phyloP scores from a whole-genome alignment of 2,113 vertebrate species.

The Thalassoma bifasciatum region DNA sequence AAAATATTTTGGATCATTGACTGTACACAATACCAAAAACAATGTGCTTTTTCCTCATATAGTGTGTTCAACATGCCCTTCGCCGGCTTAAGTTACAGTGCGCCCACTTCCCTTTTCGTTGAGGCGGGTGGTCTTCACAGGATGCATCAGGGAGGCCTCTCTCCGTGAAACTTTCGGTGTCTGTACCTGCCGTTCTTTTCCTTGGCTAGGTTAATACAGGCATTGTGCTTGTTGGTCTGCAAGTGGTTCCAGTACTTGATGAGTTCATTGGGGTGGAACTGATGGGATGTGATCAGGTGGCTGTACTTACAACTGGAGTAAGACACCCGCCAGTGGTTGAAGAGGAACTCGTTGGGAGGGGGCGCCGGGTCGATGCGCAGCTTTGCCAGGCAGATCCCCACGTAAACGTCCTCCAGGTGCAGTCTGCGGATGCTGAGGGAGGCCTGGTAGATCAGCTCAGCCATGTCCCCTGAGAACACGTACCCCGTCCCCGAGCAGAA shows the following conservation, averaged over 20 bases:
- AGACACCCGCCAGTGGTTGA: slow-evolving; percentile 97
- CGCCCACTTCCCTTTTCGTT: neutral
- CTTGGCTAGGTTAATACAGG: slow-evolving; percentile 92
- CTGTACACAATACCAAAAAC: slow-evolving; percentile 83
- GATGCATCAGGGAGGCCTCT: slow-evolving; percentile 67
- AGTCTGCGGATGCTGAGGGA: slow-evolving; percentile 94
- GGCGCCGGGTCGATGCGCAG: slow-evolving; percentile 93
- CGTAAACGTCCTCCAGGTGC: slow-evolving; percentile 97
- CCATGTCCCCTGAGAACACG: slow-evolving; percentile 97
- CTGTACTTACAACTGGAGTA: slow-evolving; percentile 99
- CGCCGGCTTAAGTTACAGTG: slow-evolving; percentile 20
- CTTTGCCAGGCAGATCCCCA: slow-evolving; percentile 97
- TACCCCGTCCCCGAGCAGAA: slow-evolving; percentile 98
- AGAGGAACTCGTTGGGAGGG: slow-evolving; percentile 96
- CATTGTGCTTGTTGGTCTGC: slow-evolving; percentile 98
- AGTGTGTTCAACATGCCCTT: slow-evolving; percentile 67
- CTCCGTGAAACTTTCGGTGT: slow-evolving; percentile 90
- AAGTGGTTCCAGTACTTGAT: slow-evolving; percentile 98
- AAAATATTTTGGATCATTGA: slow-evolving; percentile 82
- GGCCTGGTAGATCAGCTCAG: slow-evolving; percentile 93
- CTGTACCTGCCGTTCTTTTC: slow-evolving; percentile 92
- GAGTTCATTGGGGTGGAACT: slow-evolving; percentile 95
- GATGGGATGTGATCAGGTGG: slow-evolving; percentile 97
- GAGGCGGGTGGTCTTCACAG: slow-evolving; percentile 14
- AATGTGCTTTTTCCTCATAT: slow-evolving; percentile 80